Evolutionary conservation across 1,140 invertebrate species (phyloP).

Genomic region (Drosophila ananassae): DNA sequence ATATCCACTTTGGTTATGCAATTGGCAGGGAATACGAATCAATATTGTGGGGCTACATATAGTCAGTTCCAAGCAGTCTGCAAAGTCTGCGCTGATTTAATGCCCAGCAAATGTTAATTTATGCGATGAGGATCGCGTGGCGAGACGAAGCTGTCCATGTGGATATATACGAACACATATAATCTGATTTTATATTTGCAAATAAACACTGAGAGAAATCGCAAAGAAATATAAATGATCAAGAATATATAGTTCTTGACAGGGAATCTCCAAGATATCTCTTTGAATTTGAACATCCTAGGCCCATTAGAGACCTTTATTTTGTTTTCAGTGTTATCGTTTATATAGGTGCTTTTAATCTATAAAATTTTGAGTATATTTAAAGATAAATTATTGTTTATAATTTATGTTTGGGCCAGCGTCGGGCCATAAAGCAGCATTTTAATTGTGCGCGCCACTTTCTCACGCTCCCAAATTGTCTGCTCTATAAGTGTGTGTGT

Average conservation of each 20-base stretch:
- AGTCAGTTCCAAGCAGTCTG: conserved; percentile 47
- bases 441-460: conserved; percentile 79
- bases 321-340: conserved; percentile 7
- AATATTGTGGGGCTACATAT: not conserved
- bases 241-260: no score
- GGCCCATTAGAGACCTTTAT: not conserved
- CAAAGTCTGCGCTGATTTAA: conserved; percentile 65
- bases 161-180: conserved; percentile 13
- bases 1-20: conserved; percentile 32
- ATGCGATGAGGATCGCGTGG: conserved; percentile 68
- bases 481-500: not conserved
- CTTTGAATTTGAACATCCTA: not conserved
- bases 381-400: conserved; percentile 78
- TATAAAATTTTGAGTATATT: conserved; percentile 52
- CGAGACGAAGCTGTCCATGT: conserved; percentile 46
- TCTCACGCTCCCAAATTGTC: conserved; percentile 77
- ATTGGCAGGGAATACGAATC: conserved; percentile 26
- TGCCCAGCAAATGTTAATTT: conserved; percentile 70
- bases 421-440: conserved; percentile 72
- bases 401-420: conserved; percentile 74
- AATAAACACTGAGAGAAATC: conserved; percentile 24
- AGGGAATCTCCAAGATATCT: not conserved
- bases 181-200: conserved; percentile 30
- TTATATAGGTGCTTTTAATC: conserved; percentile 45
- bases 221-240: not conserved